Evolutionary conservation across 2,888 invertebrate genomes (phyloP), one percentile per base, ranked within the genome.

Genomic region (Eristalinus sepulchralis): DNA sequence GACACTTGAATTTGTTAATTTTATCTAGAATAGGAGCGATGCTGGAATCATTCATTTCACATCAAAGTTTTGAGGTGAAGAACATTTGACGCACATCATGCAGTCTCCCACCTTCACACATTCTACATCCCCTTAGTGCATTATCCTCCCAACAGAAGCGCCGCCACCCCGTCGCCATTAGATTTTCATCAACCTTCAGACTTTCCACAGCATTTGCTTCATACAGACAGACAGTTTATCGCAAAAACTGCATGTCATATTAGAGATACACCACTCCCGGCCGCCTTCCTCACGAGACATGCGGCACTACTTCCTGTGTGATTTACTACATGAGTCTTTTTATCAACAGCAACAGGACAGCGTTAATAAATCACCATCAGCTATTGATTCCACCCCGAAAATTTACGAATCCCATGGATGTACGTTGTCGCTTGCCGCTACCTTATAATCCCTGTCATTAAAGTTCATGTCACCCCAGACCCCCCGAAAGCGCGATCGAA

Each of bases 311-410:
- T 75, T 75, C 57, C 66, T 20, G 66, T 66, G 31, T 47, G 47
- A 47, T 47, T 47, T 47, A 47, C 27, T 47, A 17, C 55, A 64
- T 78, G 63, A 78, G 63, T 78, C 78, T 63, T 70, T 67, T 57
- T 63, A 70, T 78, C 78, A 78, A 63, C 36, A 71, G 55, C 57
- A 70, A 63, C 70, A 71, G 63, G 78, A 78, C 70, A 70, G 33
- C 63, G 24, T 63, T 63, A 36, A 78, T 78, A 70, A 78, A 78
- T 78, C 78, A 70, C 70, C 59, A 70, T 70, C 63, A 64, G 36
- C 63, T 39, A 70, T 70, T 70, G 70, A 70, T 78, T 63, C 63
- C 70, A 63, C 70, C 67, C 67, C 62, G 17, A 33, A 31, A 33
- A 34, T 34, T 62, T 72, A 13, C 62, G 72, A 72, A 22, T 53